A percentile compares a stretch with the other conserved stretches of the same genome.
These are phyloP conservation scores for Cynopterus brachyotis DNA, from an alignment of 2,113 vertebrate species.

Conservation along the genomic window DNA sequence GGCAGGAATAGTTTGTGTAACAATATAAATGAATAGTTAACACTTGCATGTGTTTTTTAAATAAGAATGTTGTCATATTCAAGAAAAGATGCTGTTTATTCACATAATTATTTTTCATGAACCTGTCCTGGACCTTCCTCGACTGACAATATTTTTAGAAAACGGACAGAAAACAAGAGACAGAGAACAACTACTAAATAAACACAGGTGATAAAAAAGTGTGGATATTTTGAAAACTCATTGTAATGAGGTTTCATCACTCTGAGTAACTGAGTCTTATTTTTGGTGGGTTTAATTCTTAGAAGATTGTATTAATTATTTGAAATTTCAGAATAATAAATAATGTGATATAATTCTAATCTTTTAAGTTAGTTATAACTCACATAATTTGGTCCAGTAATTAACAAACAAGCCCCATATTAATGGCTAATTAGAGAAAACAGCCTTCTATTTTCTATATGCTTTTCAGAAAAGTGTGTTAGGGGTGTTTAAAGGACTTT, in stretches of 20 bases:
- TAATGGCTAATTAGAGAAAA: neutral
- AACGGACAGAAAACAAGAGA: neutral
- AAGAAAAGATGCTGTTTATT: neutral
- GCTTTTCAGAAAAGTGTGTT: neutral
- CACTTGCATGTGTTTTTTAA: neutral
- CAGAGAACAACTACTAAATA: neutral
- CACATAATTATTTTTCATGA: neutral
- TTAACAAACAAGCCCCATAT: neutral
- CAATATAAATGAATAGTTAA: neutral
- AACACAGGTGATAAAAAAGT: neutral
- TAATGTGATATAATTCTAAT: neutral
- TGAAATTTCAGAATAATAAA: neutral
- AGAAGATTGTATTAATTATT: neutral
- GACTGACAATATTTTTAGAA: neutral
- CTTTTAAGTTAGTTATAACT: neutral
- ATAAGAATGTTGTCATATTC: neutral
- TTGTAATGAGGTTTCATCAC: neutral
- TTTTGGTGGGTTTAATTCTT: neutral
- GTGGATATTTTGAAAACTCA: neutral
- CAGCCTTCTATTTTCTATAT: neutral
- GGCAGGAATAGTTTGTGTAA: neutral
- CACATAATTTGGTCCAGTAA: neutral
- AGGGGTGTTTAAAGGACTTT: neutral
- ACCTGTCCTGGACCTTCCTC: neutral
- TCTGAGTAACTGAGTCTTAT: neutral